A percentile compares a stretch with the other conserved stretches of the same genome.
These are phyloP conservation scores for Tor tambroides DNA, from an alignment of 2,113 vertebrate species.

Conservation along the genomic window DNA sequence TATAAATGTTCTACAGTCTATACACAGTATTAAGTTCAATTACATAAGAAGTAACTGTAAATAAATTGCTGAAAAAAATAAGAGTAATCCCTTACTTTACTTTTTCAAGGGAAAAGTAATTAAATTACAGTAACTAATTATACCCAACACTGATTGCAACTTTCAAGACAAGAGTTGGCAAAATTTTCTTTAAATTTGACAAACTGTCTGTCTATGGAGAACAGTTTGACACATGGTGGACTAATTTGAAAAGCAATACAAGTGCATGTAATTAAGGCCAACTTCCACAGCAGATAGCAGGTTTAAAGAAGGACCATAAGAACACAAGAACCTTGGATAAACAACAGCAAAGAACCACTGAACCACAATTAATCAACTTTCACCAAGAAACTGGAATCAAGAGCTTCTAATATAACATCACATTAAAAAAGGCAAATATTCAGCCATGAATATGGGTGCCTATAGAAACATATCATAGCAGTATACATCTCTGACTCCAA, in stretches of 20 bases:
- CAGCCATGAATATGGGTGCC: background rate
- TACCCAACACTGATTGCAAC: too few relatives aligned
- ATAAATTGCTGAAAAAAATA: too few relatives aligned
- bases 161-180: too few relatives aligned
- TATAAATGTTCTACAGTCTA: too few relatives aligned
- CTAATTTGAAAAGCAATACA: slow-evolving; percentile 35
- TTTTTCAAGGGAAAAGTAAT: too few relatives aligned
- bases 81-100: too few relatives aligned
- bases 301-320: slow-evolving; percentile 41
- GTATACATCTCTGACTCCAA: background rate
- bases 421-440: background rate
- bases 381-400: background rate
- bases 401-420: background rate
- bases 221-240: slow-evolving; percentile 29
- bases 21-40: too few relatives aligned
- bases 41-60: too few relatives aligned
- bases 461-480: background rate
- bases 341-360: background rate
- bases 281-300: slow-evolving; percentile 43
- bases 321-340: slow-evolving; percentile 20
- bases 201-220: slow-evolving; percentile 46
- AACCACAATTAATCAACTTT: background rate
- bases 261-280: slow-evolving; percentile 59
- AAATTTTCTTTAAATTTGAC: background rate
- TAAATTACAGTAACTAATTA: too few relatives aligned